phyloP scores from a whole-genome alignment of 2,113 vertebrate genomes.

The Hoplias malabaricus region DNA sequence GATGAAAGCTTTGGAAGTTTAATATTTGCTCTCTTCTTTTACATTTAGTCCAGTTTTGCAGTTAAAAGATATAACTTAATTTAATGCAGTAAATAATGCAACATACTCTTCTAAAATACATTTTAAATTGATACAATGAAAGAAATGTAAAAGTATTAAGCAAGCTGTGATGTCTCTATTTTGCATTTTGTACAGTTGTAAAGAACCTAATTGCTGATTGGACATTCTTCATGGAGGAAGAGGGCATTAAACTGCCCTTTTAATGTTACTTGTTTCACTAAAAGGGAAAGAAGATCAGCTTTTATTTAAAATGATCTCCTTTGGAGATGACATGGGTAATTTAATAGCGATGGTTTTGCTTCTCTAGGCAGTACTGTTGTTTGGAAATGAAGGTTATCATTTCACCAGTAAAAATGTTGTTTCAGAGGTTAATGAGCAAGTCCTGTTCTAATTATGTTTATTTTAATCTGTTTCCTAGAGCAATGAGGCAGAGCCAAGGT shows the following conservation, averaged over 20 bases:
- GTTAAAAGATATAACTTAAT: not conserved
- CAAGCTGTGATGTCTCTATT: no score
- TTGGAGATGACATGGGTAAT: not conserved
- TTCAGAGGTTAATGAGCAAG: conserved; percentile 16
- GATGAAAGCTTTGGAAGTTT: conserved; percentile 14
- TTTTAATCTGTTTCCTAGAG: conserved; percentile 14
- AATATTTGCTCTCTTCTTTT: conserved; percentile 17
- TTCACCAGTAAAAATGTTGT: conserved; percentile 8
- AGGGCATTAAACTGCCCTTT: no score
- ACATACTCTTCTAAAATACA: not conserved
- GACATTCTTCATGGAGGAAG: no score
- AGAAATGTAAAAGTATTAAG: not conserved
- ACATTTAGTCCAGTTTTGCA: not conserved
- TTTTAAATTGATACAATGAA: not conserved
- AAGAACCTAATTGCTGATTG: no score
- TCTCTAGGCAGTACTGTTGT: not conserved
- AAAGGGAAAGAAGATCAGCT: no score
- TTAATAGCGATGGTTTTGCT: not conserved
- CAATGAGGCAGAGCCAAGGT: not conserved
- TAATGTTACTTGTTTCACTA: no score
- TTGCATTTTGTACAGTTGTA: no score
- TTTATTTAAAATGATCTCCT: not conserved
- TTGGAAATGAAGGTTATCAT: not conserved
- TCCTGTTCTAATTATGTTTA: conserved; percentile 19
- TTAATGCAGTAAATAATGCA: not conserved